These are phyloP conservation scores for Eurypyga helias DNA, from an alignment of 2,113 vertebrate genomes.

Conservation along the genomic window DNA sequence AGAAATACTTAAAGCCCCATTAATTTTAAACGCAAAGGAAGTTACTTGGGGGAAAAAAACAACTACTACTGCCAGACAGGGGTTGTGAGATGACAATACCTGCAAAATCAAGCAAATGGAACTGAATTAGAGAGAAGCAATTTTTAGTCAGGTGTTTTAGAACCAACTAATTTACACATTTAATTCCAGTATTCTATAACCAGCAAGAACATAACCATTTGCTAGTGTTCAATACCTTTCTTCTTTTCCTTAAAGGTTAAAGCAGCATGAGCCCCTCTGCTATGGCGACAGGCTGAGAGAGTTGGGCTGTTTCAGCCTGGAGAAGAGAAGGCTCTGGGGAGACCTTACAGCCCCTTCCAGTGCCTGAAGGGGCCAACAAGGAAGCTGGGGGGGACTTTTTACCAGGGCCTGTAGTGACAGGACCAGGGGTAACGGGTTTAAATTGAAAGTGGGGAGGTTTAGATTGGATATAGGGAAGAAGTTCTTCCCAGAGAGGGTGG, in stretches of 20 bases:
- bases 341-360: too few relatives aligned
- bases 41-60: neutral
- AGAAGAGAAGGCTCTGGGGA: too few relatives aligned
- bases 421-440: too few relatives aligned
- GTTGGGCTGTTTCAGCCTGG: too few relatives aligned
- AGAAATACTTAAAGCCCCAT: neutral
- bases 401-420: too few relatives aligned
- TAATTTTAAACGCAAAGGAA: neutral
- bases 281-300: too few relatives aligned
- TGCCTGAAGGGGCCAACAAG: too few relatives aligned
- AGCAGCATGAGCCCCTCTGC: accelerated
- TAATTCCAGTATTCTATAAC: neutral
- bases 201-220: neutral
- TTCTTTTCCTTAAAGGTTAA: neutral
- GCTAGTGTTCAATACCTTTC: neutral
- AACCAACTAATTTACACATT: neutral
- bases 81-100: neutral
- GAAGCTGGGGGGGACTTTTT: too few relatives aligned
- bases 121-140: neutral
- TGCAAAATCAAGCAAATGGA: neutral
- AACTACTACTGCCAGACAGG: neutral
- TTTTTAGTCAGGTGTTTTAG: neutral
- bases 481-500: too few relatives aligned
- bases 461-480: too few relatives aligned
- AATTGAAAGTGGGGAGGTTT: too few relatives aligned